Evolutionary conservation across 92 coral and sea anemone genomes (phyloP).

Genomic region (Parazoanthus darwini): DNA sequence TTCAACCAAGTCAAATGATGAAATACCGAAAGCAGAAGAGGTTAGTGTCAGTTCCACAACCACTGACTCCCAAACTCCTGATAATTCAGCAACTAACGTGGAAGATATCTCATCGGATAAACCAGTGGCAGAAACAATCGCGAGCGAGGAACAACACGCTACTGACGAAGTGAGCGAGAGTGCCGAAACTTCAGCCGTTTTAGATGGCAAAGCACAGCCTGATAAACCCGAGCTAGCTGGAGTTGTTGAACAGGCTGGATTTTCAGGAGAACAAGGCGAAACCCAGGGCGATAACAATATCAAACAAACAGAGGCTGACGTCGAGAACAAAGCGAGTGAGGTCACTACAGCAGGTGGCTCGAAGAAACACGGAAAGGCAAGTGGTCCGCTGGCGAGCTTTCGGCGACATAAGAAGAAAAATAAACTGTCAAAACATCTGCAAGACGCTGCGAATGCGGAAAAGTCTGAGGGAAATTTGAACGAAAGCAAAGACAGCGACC

Average conservation of each 20-base stretch:
- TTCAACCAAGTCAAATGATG: neutral
- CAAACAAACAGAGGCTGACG: constrained; percentile 38
- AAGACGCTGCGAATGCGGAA: constrained; percentile 1
- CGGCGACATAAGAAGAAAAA: constrained; percentile 21
- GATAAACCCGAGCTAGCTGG: neutral
- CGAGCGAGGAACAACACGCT: constrained; percentile 4
- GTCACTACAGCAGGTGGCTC: constrained; percentile 37
- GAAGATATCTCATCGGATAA: neutral
- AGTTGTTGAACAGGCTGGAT: constrained; percentile 7
- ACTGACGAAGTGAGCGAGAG: neutral
- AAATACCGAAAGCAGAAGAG: neutral
- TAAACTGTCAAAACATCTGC: constrained; percentile 5
- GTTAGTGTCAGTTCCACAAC: neutral
- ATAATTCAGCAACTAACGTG: neutral
- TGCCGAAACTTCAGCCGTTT: neutral
- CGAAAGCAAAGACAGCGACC: neutral
- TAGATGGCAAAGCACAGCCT: neutral
- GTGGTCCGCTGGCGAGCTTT: constrained; percentile 39
- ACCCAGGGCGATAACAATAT: neutral
- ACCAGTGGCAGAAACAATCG: neutral
- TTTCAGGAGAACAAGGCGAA: constrained; percentile 13
- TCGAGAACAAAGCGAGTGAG: constrained; percentile 38
- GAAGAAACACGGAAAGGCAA: constrained; percentile 30
- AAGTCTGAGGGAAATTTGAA: neutral
- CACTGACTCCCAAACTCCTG: neutral